Evolutionary conservation across 2,113 vertebrate species (phyloP), one percentile per base, ranked within the genome.

Genomic region (Grus americana): DNA sequence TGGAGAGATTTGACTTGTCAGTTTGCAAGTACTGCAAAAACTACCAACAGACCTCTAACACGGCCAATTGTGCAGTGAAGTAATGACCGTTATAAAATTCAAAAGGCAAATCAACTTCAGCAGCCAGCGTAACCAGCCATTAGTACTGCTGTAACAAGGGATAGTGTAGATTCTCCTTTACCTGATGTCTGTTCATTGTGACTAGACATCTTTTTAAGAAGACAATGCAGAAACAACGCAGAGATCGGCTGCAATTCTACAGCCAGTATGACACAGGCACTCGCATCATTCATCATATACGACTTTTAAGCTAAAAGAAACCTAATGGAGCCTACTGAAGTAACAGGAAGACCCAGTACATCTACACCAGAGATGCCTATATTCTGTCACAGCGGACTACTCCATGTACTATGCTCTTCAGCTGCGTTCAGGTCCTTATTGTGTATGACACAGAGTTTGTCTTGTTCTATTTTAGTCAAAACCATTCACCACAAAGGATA

Each of bases 401-500:
- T 15, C 30, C 19, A 5, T 1, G 12, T 5, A 11, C 20, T 9
- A 10, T 4, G 36, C 32, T 70, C 49, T 70, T 49, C 74, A 50
- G 49, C 76, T 19, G 10, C 2, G 14, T 12, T 36, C 59, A 68
- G 44, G 19, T 42, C 20, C 0, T 26, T 22, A 14, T 3, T 90
- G 47, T 23, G n/a, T 24, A 61, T 2, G 15, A 70, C 55, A 38
- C 6, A 38, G 34, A 74, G 46, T 22, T 59, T 40, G 47, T 57
- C 19, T 22, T 5, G 3, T 6, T 49, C 3, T 3, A 13, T 9
- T 80, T 24, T 12, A 58, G 54, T 30, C 18, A 17, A 79, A 88
- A 9, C 21, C 30, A 27, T 18, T 65, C 46, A 10, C 62, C 52
- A 34, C 59, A 79, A 98, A 99, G 99, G 99, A 99, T 99, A 99